Evolutionary conservation across 2,888 invertebrate genomes (phyloP).

Genomic region (Peribatodes rhomboidaria): DNA sequence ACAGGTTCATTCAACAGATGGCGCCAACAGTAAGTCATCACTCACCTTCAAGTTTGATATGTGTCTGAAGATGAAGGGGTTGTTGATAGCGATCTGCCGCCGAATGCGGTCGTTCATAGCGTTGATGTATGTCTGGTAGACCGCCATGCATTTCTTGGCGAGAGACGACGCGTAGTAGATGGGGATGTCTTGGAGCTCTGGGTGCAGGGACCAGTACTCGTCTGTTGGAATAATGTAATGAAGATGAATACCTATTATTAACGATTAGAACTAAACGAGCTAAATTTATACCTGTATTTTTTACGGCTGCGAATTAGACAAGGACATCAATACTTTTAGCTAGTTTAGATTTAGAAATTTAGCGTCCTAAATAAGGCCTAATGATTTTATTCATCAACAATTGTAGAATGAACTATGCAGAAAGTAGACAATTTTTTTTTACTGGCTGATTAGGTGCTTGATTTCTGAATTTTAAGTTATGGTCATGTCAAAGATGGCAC

Average conservation of each 20-base stretch:
- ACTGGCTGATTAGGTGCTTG: too few species aligned
- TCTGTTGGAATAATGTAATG: conserved; percentile 86
- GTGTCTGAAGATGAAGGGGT: conserved; percentile 99
- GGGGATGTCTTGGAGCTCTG: conserved; percentile 98
- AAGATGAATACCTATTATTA: background rate
- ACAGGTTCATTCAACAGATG: too few species aligned
- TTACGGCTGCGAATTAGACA: too few species aligned
- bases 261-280: background rate
- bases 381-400: too few species aligned
- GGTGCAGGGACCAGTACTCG: conserved; percentile 99
- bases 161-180: conserved; percentile 99
- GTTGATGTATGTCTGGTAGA: conserved; percentile 99
- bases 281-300: too few species aligned
- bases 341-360: too few species aligned
- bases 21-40: conserved; percentile 7
- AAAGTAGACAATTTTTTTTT: too few species aligned
- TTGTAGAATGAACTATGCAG: too few species aligned
- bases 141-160: conserved; percentile 99
- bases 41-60: conserved; percentile 95
- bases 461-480: too few species aligned
- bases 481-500: too few species aligned
- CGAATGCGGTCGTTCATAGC: conserved; percentile 99
- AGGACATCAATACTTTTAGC: too few species aligned
- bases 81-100: conserved; percentile 98
- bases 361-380: too few species aligned